phyloP scores from a whole-genome alignment of 2,888 invertebrate species.

The Adelognathus sp. region DNA sequence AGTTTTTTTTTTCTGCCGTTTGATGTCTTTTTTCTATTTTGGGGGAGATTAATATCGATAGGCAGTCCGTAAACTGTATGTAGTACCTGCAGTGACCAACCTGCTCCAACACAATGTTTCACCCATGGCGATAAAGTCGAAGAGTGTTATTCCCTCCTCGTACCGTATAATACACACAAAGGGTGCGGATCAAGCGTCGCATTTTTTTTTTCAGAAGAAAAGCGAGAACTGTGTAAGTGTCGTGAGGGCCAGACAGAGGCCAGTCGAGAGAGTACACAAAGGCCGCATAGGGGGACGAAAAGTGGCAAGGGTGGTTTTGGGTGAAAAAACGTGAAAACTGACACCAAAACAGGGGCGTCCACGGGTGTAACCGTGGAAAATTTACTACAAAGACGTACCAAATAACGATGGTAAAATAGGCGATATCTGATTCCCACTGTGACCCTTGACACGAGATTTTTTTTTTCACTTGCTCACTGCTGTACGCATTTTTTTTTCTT shows the following conservation, averaged over 20 bases:
- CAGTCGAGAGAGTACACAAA: constrained; percentile 67
- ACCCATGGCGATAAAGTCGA: constrained; percentile 70
- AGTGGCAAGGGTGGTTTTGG: constrained; percentile 76
- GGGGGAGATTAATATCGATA: constrained; percentile 58
- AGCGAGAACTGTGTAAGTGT: constrained; percentile 54
- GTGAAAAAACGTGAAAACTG: constrained; percentile 80
- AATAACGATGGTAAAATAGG: constrained; percentile 75
- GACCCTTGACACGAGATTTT: constrained; percentile 51
- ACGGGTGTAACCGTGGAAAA: constrained; percentile 73
- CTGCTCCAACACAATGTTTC: constrained; percentile 69
- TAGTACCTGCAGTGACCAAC: constrained; percentile 79
- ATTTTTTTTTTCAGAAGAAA: constrained; percentile 58
- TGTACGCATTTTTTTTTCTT: constrained; percentile 43
- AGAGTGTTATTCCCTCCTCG: constrained; percentile 51
- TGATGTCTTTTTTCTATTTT: constrained; percentile 41
- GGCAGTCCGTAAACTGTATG: constrained; percentile 25
- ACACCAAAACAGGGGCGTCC: constrained; percentile 78
- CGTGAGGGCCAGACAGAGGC: constrained; percentile 69
- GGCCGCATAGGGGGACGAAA: constrained; percentile 56
- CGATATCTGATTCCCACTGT: constrained; percentile 76
- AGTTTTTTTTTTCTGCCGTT: constrained; percentile 14
- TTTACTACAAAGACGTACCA: constrained; percentile 77
- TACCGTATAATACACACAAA: constrained; percentile 42
- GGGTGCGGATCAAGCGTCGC: constrained; percentile 46
- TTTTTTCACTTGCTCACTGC: constrained; percentile 54